A percentile compares a stretch with the other conserved stretches of the same genome.
These are phyloP conservation scores for Blennius ocellaris DNA, from an alignment of 2,113 vertebrate species.

Conservation along the genomic window DNA sequence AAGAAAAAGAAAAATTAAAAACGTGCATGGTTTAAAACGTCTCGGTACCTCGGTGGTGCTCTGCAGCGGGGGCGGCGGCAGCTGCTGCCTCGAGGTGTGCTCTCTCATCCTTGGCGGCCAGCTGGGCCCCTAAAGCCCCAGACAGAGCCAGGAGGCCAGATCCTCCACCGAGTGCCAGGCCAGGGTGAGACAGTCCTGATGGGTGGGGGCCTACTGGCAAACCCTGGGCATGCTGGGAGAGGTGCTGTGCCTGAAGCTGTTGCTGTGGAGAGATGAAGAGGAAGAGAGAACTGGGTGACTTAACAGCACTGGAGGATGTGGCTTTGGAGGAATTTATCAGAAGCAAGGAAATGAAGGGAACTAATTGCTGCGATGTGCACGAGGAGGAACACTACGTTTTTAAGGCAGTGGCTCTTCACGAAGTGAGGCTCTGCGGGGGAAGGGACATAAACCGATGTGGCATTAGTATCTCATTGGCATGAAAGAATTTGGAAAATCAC, in stretches of 20 bases:
- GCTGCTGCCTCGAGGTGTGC: slow-evolving; percentile 83
- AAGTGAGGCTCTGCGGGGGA: slow-evolving; percentile 12
- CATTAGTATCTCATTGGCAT: background rate
- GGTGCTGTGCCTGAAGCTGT: slow-evolving; percentile 93
- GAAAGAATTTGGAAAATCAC: background rate
- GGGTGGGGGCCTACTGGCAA: slow-evolving; percentile 87
- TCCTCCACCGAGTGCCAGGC: slow-evolving; percentile 85
- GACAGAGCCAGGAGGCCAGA: slow-evolving; percentile 89
- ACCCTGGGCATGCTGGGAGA: slow-evolving; percentile 89
- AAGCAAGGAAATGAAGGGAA: slow-evolving; percentile 52
- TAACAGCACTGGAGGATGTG: slow-evolving; percentile 37
- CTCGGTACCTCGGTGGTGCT: slow-evolving; percentile 87
- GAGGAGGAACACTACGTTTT: slow-evolving; percentile 31
- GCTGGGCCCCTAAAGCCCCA: slow-evolving; percentile 87
- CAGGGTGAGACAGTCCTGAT: slow-evolving; percentile 82
- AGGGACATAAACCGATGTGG: background rate
- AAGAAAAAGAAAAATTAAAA: background rate
- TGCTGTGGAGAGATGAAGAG: slow-evolving; percentile 79
- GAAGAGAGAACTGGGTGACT: slow-evolving; percentile 58
- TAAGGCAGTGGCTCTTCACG: slow-evolving; percentile 40
- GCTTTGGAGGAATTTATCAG: slow-evolving; percentile 31
- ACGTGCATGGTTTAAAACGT: background rate
- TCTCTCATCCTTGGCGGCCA: slow-evolving; percentile 89
- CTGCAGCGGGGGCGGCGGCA: slow-evolving; percentile 73
- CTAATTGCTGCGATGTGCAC: slow-evolving; percentile 67